phyloP scores from a whole-genome alignment of 2,113 vertebrate genomes.

The Symphodus melops region DNA sequence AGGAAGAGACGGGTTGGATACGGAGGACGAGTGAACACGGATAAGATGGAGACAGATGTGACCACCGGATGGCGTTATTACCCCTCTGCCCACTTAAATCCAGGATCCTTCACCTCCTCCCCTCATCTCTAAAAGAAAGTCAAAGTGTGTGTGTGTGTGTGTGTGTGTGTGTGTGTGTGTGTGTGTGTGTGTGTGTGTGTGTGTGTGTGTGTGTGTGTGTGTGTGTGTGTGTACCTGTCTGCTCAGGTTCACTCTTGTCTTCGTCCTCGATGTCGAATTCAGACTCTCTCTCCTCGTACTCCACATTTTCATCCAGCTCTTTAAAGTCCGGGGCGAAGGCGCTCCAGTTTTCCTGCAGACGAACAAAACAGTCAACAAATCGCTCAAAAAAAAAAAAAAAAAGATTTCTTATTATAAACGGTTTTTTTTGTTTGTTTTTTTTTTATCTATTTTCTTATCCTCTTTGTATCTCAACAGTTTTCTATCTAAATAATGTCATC shows the following conservation, averaged over 20 bases:
- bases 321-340: conserved; percentile 99
- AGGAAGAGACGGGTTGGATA: no score
- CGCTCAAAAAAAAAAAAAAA: background rate
- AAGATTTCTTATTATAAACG: no score
- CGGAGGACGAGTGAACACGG: no score
- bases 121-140: no score
- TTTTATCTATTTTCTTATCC: no score
- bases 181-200: background rate
- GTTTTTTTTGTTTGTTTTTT: no score
- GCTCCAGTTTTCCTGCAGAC: conserved; percentile 96
- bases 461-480: background rate
- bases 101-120: no score
- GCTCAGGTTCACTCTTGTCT: conserved; percentile 98
- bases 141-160: no score
- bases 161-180: no score
- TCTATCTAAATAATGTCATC: background rate
- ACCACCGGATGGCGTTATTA: no score
- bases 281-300: conserved; percentile 97
- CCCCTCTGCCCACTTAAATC: no score
- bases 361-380: conserved; percentile 16
- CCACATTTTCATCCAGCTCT: conserved; percentile 98
- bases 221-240: conserved; percentile 86
- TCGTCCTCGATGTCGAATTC: conserved; percentile 99
- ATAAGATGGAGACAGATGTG: no score
- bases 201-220: conserved; percentile 9